phyloP scores from a whole-genome alignment of 2,888 invertebrate species.

The Acanthosepion pharaonis region DNA sequence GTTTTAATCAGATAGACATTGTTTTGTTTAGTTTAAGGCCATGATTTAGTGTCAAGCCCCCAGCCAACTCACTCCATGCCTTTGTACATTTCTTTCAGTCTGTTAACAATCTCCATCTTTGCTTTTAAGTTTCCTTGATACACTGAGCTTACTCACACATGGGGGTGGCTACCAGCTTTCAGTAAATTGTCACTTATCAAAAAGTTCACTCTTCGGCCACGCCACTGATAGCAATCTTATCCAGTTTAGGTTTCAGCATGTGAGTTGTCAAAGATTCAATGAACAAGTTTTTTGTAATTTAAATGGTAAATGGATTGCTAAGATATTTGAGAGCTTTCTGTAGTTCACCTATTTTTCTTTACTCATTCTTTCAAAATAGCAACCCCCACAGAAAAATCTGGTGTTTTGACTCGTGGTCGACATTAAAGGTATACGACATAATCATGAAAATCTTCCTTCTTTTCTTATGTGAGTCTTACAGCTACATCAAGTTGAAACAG shows the following conservation, averaged over 20 bases:
- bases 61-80: background rate
- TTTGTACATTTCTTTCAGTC: background rate
- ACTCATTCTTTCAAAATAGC: background rate
- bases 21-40: background rate
- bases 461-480: too few species aligned
- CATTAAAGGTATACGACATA: background rate
- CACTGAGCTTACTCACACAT: background rate
- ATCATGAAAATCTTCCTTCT: too few species aligned
- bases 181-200: background rate
- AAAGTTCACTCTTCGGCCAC: background rate
- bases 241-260: too few species aligned
- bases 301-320: too few species aligned
- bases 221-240: background rate
- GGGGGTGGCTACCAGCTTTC: background rate
- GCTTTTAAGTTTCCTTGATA: background rate
- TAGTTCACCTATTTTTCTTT: background rate
- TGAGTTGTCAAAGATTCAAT: background rate
- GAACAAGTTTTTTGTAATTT: too few species aligned
- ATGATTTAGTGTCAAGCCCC: background rate
- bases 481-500: too few species aligned
- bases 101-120: background rate
- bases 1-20: background rate
- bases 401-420: background rate
- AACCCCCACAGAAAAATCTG: background rate
- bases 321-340: background rate